Base-by-base conservation (phyloP, 2,797 vertebrate species). In the Eptatretus atami region DNA sequence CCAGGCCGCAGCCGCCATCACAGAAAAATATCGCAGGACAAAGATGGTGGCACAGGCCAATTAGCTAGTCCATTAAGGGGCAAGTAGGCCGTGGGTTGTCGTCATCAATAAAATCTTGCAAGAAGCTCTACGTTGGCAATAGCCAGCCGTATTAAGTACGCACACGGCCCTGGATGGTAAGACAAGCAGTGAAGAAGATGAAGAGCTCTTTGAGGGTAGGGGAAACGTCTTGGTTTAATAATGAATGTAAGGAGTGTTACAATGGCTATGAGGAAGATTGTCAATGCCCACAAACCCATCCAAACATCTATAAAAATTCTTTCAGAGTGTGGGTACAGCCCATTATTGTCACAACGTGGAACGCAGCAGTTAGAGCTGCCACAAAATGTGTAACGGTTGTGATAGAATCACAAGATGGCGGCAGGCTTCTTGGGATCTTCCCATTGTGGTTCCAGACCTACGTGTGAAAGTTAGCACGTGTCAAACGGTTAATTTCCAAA, bases 181-280 rank as follows among this genome's bases (percentile, higher is more conserved):
- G 57, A 25, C 57, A n/a, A n/a, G 57, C 57, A 2, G 57, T 25
- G 57, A 98, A 78, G 71, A 98, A 98, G 72, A 94, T 95, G 75
- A 98, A 93, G n/a, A 70, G 92, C 87, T 63, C 90, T 78, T 71
- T 95, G 88, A 0, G 92, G 92, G 74, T 96, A 96, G 66, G 88
- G 92, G 74, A 98, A 98, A 63, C 92, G 78, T 55, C 84, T 82
- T 1, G 92, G 92, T 72, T 98, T 90, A 67, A 96, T 75, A 68
- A 98, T 78, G 70, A 98, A 98, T 67, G 92, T 98, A 25, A 25
- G n/a, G 57, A 25, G n/a, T 10, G 24, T 24, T 24, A 25, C 57
- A 25, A 61, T 24, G 57, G 9, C n/a, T 1, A 25, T 24, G 57
- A 61, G 2, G n/a, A 61, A 25, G n/a, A 25, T 24, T 3, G 12